Evolutionary conservation across 1,140 invertebrate genomes (phyloP).

Genomic region (Tetramorium simillimum): DNA sequence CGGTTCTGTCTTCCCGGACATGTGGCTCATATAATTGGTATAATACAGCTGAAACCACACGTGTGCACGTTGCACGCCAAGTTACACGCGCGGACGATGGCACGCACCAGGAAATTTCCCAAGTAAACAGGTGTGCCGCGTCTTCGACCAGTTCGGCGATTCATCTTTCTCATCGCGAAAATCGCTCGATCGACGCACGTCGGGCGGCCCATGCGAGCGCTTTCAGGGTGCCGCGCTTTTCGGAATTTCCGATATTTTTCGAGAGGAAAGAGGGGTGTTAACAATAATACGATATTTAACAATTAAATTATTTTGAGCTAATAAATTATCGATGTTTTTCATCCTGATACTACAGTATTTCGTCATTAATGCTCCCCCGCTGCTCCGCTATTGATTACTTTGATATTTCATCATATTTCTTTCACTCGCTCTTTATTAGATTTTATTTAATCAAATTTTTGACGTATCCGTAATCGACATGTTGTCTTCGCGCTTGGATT

Average conservation of each 20-base stretch:
- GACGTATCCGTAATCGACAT: conserved; percentile 1
- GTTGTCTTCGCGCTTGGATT: not conserved
- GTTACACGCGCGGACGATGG: not conserved
- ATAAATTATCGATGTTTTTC: not conserved
- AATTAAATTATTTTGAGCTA: not conserved
- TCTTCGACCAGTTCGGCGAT: conserved; percentile 1
- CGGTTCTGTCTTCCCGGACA: not conserved
- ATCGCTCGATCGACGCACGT: conserved; percentile 21
- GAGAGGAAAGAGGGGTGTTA: not conserved
- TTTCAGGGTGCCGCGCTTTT: not conserved
- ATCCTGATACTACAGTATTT: not conserved
- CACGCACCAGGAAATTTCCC: conserved; percentile 33
- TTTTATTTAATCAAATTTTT: conserved; percentile 42
- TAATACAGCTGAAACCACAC: not conserved
- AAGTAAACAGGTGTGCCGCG: conserved; percentile 62
- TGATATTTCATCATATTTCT: not conserved
- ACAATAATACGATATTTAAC: not conserved
- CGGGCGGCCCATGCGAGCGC: not conserved
- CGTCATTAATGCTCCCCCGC: not conserved
- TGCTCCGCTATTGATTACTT: not conserved
- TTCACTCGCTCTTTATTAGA: not conserved
- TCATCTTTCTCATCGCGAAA: not conserved
- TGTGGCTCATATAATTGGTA: not conserved
- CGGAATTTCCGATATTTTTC: not conserved
- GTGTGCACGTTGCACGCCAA: conserved; percentile 7